Evolutionary conservation across 2,888 invertebrate species (phyloP), one percentile per base, ranked within the genome.

Genomic region (Dugesia japonica): DNA sequence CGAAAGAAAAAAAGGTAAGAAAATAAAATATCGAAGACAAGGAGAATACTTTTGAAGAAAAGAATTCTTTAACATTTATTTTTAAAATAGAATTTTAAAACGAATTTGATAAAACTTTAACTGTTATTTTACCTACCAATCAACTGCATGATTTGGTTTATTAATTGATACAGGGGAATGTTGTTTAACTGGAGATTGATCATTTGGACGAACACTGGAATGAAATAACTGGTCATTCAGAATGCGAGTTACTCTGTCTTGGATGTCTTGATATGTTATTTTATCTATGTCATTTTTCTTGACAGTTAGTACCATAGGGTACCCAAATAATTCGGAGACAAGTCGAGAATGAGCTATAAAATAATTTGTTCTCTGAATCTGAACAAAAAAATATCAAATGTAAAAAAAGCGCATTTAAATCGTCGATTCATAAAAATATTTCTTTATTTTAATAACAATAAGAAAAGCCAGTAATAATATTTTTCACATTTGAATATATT

Each of bases 111-210:
- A 42, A 13, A 13, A 42, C n/a, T 13, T 42, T 42, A n/a, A n/a
- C n/a, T n/a, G n/a, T n/a, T n/a, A 38, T 13, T 13, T 38, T 20
- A 56, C n/a, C 9, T 56, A 56, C 56, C 56, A 56, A 56, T 56
- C 56, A 56, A 56, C n/a, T 56, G 56, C 56, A n/a, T 56, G 56
- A 56, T 56, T 56, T 56, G 56, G 56, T 23, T 56, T 56, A 56
- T 23, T 56, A n/a, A n/a, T 56, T 13, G 4, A 56, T 56, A n/a
- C 17, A 9, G 56, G 23, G 23, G 56, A 56, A n/a, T 56, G 4
- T 7, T 20, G 56, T 56, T 56, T 56, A 31, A 31, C 31, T 31
- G 13, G 13, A 4, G 31, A 31, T 13, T 31, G 31, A 31, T 31
- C 31, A 13, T 4, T 13, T 4, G 31, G 31, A 31, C 13, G 17